Evolutionary conservation across 2,113 vertebrate genomes (phyloP), one percentile per base, ranked within the genome.

Genomic region (Orcinus orca): DNA sequence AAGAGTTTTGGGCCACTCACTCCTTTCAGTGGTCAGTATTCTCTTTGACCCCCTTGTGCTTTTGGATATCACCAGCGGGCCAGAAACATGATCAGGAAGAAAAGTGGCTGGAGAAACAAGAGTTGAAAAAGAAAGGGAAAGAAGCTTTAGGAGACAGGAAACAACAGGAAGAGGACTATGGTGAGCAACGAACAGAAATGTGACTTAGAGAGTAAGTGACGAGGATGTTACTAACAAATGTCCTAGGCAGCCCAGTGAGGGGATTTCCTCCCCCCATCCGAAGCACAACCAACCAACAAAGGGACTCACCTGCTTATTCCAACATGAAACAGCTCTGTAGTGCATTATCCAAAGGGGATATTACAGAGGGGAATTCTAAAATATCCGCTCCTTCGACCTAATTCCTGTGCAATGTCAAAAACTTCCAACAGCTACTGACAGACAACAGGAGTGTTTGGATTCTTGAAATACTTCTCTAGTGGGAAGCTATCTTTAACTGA

Each of bases 51-150:
- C 13, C 47, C 14, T 25, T 36, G n/a, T 41, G 50, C 26, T 90
- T 79, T 33, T 62, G 73, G 58, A 9, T 80, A 55, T 60, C 29
- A 89, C n/a, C 41, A 63, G 38, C 0, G 58, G 73, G 53, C 31
- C 79, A 91, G 91, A 97, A 90, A 91, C 47, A 38, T 11, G 60
- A 76, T 63, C 4, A 36, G 18, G 41, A 58, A 93, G 85, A 55
- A 90, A 93, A 93, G 38, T 23, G 53, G 33, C 47, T 65, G 58
- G 65, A 82, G 71, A 95, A 93, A 82, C 0, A 55, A 93, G 88
- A 90, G 11, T 20, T 95, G 55, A 41, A 58, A 90, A 90, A 84
- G n/a, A 92, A 93, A 76, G 81, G 53, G 73, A 79, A 90, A 82
- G 88, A 65, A 88, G 55, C 23, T 77, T 73, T 9, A 88, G 85